Conservation (phyloP, 1,140 invertebrate genomes). For the Zaprionus inermis region DNA sequence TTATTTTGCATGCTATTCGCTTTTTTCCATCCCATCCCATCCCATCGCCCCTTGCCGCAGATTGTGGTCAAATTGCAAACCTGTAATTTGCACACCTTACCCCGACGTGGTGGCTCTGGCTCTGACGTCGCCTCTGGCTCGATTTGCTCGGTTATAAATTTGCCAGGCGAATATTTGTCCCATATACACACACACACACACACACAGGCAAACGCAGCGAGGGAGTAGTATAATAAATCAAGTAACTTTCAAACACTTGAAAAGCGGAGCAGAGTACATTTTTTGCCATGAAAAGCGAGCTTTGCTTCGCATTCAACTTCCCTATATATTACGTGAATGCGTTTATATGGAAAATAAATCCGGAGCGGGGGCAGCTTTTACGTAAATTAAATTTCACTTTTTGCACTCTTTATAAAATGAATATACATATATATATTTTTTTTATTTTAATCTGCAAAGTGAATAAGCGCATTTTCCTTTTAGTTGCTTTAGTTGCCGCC, state of each 20-base stretch:
- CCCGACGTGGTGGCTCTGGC: constrained; percentile 25
- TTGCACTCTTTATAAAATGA: constrained; percentile 39
- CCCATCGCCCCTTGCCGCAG: constrained; percentile 6
- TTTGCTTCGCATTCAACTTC: constrained; percentile 59
- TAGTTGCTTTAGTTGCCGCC: constrained; percentile 40
- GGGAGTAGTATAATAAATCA: constrained; percentile 72
- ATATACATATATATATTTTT: constrained; percentile 25
- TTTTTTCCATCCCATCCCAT: constrained; percentile 13
- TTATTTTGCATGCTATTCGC: constrained; percentile 49
- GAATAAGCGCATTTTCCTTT: constrained; percentile 70
- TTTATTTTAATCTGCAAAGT: constrained; percentile 76
- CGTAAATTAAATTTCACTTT: constrained; percentile 80
- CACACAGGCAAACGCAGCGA: neutral
- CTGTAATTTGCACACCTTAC: constrained; percentile 74
- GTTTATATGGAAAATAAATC: constrained; percentile 64
- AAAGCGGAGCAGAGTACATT: constrained; percentile 69
- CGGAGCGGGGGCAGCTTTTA: constrained; percentile 70
- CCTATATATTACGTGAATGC: constrained; percentile 39
- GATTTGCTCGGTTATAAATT: constrained; percentile 63
- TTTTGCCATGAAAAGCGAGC: constrained; percentile 65
- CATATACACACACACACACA: constrained; percentile 34
- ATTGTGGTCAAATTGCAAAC: constrained; percentile 70
- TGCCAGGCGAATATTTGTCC: constrained; percentile 69
- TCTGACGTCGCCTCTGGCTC: constrained; percentile 48
- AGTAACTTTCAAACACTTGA: constrained; percentile 79